Conservation (phyloP, 2,113 vertebrate species). For the Bambusicola thoracicus region DNA sequence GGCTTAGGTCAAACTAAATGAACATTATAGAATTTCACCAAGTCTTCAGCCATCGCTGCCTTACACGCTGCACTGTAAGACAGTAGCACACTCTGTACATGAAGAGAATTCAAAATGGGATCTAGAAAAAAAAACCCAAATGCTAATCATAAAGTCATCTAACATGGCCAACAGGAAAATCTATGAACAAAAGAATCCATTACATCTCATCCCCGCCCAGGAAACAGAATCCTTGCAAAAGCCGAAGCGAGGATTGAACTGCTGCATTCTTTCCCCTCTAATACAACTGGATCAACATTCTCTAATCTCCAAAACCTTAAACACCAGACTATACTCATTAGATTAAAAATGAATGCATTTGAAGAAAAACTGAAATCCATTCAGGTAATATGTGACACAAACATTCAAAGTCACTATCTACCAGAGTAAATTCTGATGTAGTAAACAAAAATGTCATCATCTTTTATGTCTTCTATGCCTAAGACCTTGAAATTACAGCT, state of each 20-base stretch:
- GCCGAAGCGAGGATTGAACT: neutral
- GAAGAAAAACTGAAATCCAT: neutral
- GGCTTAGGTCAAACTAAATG: neutral
- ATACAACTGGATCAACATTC: rapidly evolving
- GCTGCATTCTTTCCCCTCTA: neutral
- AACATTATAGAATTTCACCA: neutral
- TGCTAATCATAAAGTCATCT: neutral
- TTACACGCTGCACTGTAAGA: neutral
- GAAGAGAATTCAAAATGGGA: neutral
- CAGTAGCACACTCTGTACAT: neutral
- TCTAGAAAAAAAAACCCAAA: neutral
- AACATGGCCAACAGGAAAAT: neutral
- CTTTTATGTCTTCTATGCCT: neutral
- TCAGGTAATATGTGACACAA: neutral
- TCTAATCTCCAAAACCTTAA: neutral
- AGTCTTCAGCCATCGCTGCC: neutral
- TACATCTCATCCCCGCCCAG: neutral
- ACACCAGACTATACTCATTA: neutral
- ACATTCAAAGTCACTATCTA: neutral
- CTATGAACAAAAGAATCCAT: neutral
- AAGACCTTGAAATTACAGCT: neutral
- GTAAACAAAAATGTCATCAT: neutral
- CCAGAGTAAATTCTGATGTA: neutral
- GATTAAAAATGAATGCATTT: neutral
- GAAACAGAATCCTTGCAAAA: neutral